Evolutionary conservation across 2,888 invertebrate species (phyloP), one percentile per base, ranked within the genome.

Genomic region (Teleiodes luculella): DNA sequence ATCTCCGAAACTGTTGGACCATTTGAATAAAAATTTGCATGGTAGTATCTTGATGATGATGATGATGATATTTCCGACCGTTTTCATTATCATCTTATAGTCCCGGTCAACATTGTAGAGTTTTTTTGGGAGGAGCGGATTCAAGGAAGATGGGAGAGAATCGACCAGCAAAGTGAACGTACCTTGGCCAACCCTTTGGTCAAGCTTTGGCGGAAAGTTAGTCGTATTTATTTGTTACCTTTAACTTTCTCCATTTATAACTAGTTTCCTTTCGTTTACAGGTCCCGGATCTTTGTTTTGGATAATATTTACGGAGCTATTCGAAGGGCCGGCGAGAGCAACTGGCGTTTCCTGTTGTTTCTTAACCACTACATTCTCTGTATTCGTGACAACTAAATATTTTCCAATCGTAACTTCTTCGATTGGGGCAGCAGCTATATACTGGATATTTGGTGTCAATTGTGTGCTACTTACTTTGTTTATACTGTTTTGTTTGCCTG

Each of bases 201-300:
- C n/a, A n/a, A n/a, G n/a, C n/a, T n/a, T n/a, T n/a, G n/a, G n/a
- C n/a, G n/a, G n/a, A n/a, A n/a, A n/a, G n/a, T n/a, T n/a, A n/a
- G n/a, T n/a, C n/a, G n/a, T n/a, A n/a, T n/a, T n/a, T n/a, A n/a
- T n/a, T n/a, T n/a, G n/a, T n/a, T n/a, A n/a, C n/a, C n/a, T n/a
- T n/a, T n/a, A n/a, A n/a, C n/a, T n/a, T n/a, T n/a, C n/a, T 33
- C 5, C 3, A 11, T 3, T 11, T 33, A 5, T 33, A 33, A 33
- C 10, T 33, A 2, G 11, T 33, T 33, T 8, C 8, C 10, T 33
- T 8, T 33, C 10, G n/a, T 11, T 33, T 8, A 1, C 72, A 85
- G 85, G 85, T 49, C 62, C 78, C 3, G 83, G 83, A 1, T 78
- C 83, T 0, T 52, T 84, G 4, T 63, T 66, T 54, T 83, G 80